Percentiles rank a stretch among this genome's conserved stretches.
Conservation (phyloP, 1,140 invertebrate species). For the Rhagoletis pomonella region DNA sequence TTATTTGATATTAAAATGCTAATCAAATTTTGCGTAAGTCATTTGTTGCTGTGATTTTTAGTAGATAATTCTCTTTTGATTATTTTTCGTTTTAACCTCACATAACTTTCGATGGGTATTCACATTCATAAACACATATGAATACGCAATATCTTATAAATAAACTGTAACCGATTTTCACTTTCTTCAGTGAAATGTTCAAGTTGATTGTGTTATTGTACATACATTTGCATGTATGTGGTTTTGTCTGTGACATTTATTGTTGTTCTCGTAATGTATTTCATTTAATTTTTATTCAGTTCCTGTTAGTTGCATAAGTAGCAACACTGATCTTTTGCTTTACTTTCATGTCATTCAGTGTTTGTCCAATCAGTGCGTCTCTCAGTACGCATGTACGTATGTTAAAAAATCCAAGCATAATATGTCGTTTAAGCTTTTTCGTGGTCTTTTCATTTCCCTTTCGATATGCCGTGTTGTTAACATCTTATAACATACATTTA, state of each 20-base stretch:
- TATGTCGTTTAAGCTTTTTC: conserved; percentile 3
- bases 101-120: neutral
- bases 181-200: neutral
- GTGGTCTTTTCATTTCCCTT: neutral
- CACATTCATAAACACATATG: neutral
- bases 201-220: neutral
- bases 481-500: no score
- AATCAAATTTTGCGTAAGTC: neutral
- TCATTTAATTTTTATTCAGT: neutral
- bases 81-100: neutral
- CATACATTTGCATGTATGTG: neutral
- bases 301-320: conserved; percentile 3
- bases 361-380: conserved; percentile 8
- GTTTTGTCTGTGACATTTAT: neutral
- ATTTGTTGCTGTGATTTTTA: neutral
- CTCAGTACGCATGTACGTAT: neutral
- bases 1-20: neutral
- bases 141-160: neutral
- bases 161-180: neutral
- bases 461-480: neutral
- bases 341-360: neutral
- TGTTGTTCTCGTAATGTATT: neutral
- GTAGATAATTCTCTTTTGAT: neutral
- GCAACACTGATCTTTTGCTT: conserved; percentile 15
- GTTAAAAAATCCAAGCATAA: neutral